Evolutionary conservation across 2,113 vertebrate species (phyloP).

Genomic region (Cynocephalus volans): DNA sequence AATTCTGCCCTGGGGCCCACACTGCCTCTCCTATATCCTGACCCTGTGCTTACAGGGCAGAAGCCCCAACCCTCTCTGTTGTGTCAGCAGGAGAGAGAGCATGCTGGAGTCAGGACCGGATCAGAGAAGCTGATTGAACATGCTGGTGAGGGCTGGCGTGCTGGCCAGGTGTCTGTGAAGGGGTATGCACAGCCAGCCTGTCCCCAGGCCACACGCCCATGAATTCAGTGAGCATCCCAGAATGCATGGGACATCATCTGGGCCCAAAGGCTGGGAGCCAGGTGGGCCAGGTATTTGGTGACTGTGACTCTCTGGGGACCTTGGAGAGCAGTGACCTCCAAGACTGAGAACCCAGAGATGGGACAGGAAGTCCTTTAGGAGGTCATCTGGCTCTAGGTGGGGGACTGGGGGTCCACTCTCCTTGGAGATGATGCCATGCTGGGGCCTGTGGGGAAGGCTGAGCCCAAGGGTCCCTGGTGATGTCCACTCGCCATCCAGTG

Average conservation of each 20-base stretch:
- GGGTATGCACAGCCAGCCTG: background rate
- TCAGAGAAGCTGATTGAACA: background rate
- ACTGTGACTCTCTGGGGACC: background rate
- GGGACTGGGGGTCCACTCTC: background rate
- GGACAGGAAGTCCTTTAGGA: background rate
- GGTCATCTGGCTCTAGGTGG: background rate
- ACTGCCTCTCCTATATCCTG: rapidly evolving
- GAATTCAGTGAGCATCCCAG: background rate
- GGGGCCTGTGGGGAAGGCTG: background rate
- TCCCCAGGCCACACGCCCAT: background rate
- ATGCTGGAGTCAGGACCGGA: background rate
- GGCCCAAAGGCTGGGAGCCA: background rate
- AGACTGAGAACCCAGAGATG: background rate
- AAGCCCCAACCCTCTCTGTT: background rate
- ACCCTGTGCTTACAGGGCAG: background rate
- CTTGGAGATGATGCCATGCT: background rate
- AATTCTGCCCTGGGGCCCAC: background rate
- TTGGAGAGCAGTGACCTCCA: background rate
- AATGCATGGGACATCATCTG: background rate
- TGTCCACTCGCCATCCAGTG: rapidly evolving
- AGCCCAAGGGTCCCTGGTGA: background rate
- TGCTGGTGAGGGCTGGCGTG: background rate
- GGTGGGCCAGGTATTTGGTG: background rate
- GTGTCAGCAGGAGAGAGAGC: background rate
- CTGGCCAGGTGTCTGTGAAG: background rate